A percentile compares a stretch with the other conserved stretches of the same genome.
Conservation (phyloP, 2,113 vertebrate genomes). For the Stegostoma tigrinum region DNA sequence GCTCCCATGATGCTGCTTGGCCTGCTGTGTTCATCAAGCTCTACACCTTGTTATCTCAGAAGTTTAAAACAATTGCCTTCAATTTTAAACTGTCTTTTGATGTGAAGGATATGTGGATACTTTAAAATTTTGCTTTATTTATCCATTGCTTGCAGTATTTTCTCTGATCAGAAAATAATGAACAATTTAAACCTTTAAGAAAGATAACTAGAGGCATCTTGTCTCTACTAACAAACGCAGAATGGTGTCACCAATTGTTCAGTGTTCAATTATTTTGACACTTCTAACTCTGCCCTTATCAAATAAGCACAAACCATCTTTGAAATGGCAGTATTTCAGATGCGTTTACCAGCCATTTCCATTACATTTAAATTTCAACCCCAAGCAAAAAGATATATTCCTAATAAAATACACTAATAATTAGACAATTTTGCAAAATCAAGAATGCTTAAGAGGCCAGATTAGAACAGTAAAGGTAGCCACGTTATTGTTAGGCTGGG, state of each 20-base stretch:
- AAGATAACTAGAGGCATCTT: background rate
- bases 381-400: background rate
- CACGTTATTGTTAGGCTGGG: background rate
- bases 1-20: no score
- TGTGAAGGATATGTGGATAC: background rate
- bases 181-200: background rate
- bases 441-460: background rate
- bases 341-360: background rate
- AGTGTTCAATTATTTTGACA: background rate
- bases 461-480: background rate
- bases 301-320: background rate
- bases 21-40: no score
- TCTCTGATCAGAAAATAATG: no score
- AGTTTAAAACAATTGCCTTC: background rate
- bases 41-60: no score
- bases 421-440: background rate
- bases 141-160: background rate
- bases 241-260: background rate
- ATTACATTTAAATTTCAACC: background rate
- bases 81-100: background rate
- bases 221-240: background rate
- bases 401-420: background rate
- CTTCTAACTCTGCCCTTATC: background rate
- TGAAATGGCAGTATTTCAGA: background rate
- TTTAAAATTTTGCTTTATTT: background rate